These are phyloP conservation scores for Nannobrachium achirus DNA, from an alignment of 2,113 vertebrate genomes.

Conservation along the genomic window DNA sequence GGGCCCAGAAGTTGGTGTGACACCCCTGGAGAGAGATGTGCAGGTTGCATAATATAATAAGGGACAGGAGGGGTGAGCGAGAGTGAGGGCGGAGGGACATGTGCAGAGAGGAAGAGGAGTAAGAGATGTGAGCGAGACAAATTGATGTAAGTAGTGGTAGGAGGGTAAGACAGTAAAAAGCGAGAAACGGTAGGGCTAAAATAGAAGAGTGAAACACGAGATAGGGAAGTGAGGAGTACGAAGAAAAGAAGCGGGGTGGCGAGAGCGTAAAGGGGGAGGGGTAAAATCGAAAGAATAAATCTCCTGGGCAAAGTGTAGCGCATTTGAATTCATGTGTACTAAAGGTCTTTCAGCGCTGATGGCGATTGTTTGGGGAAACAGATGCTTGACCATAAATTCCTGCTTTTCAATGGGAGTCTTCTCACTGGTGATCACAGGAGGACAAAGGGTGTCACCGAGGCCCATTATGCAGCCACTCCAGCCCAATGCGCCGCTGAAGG, in stretches of 20 bases:
- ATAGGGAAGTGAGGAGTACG: neutral
- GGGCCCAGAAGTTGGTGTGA: no score
- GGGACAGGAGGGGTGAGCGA: neutral
- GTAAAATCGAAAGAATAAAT: constrained; percentile 44
- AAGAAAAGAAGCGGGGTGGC: neutral
- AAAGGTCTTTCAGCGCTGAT: constrained; percentile 65
- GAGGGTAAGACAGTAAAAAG: neutral
- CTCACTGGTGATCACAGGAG: constrained; percentile 65
- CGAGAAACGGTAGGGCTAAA: neutral
- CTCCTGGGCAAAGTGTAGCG: constrained; percentile 57
- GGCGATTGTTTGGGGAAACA: constrained; percentile 76
- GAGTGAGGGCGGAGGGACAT: constrained; percentile 8
- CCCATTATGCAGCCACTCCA: constrained; percentile 77
- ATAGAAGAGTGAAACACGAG: neutral
- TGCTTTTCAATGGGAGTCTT: constrained; percentile 70
- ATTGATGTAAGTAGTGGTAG: constrained; percentile 6
- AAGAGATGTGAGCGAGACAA: neutral
- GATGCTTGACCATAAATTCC: constrained; percentile 82
- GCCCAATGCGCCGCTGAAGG: constrained; percentile 70
- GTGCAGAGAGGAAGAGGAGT: constrained; percentile 7
- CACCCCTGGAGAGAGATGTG: no score
- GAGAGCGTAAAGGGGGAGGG: neutral
- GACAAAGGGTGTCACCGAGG: constrained; percentile 74
- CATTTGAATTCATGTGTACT: constrained; percentile 59
- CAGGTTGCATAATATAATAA: no score